phyloP scores from a whole-genome alignment of 2,888 invertebrate species.

The Drosophila gaucha region DNA sequence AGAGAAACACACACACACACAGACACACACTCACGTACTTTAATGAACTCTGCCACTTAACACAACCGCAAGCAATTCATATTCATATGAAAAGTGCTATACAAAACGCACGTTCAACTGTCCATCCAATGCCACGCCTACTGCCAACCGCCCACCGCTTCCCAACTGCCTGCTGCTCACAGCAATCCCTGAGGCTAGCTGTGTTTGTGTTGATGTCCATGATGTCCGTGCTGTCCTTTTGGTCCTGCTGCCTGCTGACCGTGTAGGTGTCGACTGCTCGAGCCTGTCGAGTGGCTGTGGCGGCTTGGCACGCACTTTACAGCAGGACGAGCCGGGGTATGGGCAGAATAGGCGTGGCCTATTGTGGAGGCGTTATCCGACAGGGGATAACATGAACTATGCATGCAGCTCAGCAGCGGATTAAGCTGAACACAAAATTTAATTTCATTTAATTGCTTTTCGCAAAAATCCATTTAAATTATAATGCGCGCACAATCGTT shows the following conservation, averaged over 20 bases:
- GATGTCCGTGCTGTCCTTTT: slow-evolving; percentile 47
- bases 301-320: slow-evolving; percentile 70
- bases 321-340: neutral
- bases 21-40: slow-evolving; percentile 1
- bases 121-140: slow-evolving; percentile 15
- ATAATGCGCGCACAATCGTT: slow-evolving; percentile 67
- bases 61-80: slow-evolving; percentile 77
- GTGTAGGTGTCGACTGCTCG: slow-evolving; percentile 64
- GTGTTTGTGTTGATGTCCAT: slow-evolving; percentile 33
- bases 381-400: slow-evolving; percentile 75
- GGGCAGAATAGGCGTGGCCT: slow-evolving; percentile 7
- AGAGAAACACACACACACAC: slow-evolving; percentile 3
- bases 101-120: slow-evolving; percentile 59
- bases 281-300: slow-evolving; percentile 72
- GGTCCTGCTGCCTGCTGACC: slow-evolving; percentile 48
- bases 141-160: neutral
- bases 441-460: slow-evolving; percentile 79
- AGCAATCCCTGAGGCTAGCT: slow-evolving; percentile 3
- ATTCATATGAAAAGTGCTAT: slow-evolving; percentile 74
- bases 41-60: slow-evolving; percentile 72
- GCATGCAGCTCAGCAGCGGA: slow-evolving; percentile 74
- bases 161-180: neutral
- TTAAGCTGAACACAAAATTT: slow-evolving; percentile 75
- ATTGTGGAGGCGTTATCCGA: slow-evolving; percentile 35
- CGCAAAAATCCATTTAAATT: slow-evolving; percentile 79